These are phyloP conservation scores for Archocentrus centrarchus DNA, from an alignment of 2,113 vertebrate genomes.

Conservation along the genomic window DNA sequence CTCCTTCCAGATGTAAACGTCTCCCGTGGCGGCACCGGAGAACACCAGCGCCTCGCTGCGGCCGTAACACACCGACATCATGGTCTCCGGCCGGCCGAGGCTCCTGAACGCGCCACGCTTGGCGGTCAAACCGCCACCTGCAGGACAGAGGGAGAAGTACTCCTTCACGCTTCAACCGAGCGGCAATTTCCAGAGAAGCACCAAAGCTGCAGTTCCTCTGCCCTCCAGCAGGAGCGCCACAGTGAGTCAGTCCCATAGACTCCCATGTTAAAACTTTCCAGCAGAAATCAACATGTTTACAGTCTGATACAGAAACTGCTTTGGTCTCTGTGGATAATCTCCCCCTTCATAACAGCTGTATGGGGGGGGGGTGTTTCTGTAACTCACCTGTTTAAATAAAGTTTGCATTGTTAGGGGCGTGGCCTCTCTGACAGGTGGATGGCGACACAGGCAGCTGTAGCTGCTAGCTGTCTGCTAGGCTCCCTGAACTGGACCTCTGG, in stretches of 20 bases:
- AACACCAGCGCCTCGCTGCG: conserved; percentile 91
- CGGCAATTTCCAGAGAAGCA: no score
- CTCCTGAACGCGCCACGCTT: conserved; percentile 88
- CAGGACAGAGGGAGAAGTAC: not conserved
- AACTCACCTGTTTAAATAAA: not conserved
- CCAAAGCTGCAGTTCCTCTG: not conserved
- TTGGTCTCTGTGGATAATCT: no score
- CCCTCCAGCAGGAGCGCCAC: not conserved
- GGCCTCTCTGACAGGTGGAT: no score
- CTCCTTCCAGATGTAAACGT: conserved; percentile 97
- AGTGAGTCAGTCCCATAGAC: not conserved
- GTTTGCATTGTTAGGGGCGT: no score
- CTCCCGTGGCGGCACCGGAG: conserved; percentile 92
- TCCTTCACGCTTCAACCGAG: not conserved
- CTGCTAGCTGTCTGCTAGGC: no score
- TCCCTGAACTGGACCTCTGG: no score
- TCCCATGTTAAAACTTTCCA: no score
- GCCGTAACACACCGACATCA: conserved; percentile 95
- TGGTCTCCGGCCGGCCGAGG: conserved; percentile 89
- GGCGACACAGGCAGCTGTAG: no score
- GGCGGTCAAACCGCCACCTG: conserved; percentile 93
- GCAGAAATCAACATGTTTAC: not conserved
- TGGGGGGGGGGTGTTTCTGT: not conserved
- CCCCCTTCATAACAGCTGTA: not conserved
- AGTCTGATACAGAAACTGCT: no score